Evolutionary conservation across 2,797 vertebrate species (phyloP).

Genomic region (Mallotus villosus): DNA sequence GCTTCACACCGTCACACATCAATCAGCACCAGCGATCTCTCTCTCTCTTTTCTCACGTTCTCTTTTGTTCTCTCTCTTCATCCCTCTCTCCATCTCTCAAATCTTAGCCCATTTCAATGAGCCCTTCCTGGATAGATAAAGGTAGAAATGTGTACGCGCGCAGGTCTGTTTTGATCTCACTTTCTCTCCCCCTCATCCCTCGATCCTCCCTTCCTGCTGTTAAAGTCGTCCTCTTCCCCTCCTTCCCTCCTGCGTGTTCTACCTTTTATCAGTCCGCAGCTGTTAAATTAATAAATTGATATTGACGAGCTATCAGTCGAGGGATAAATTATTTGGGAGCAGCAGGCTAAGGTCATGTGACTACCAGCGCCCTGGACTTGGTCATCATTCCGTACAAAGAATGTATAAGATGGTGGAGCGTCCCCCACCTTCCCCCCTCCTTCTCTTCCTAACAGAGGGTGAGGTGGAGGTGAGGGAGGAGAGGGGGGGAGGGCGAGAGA

Average conservation of each 20-base stretch:
- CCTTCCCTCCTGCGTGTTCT: conserved; percentile 61
- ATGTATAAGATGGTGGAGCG: conserved; percentile 48
- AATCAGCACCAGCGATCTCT: conserved; percentile 29
- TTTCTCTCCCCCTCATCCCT: conserved; percentile 37
- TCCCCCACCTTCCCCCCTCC: conserved; percentile 29
- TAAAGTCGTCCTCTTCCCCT: conserved; percentile 65
- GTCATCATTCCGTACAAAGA: conserved; percentile 86
- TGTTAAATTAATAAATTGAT: conserved; percentile 99
- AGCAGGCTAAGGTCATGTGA: conserved; percentile 90
- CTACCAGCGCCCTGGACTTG: conserved; percentile 82
- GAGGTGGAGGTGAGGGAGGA: background rate
- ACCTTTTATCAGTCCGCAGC: conserved; percentile 91
- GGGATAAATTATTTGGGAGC: conserved; percentile 97
- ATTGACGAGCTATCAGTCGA: conserved; percentile 96
- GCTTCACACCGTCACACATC: conserved; percentile 63
- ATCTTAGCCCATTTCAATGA: no score
- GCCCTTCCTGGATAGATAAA: no score
- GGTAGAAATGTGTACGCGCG: no score
- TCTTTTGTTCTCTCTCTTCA: conserved; percentile 35
- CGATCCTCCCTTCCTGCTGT: conserved; percentile 42
- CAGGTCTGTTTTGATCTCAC: conserved; percentile 30
- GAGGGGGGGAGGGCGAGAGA: background rate
- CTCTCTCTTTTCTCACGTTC: conserved; percentile 13
- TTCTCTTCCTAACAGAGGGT: background rate
- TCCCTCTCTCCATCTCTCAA: conserved; percentile 1